A percentile compares a stretch with the other conserved stretches of the same genome.
Conservation (phyloP, 2,113 vertebrate species). For the Myiozetetes cayanensis region DNA sequence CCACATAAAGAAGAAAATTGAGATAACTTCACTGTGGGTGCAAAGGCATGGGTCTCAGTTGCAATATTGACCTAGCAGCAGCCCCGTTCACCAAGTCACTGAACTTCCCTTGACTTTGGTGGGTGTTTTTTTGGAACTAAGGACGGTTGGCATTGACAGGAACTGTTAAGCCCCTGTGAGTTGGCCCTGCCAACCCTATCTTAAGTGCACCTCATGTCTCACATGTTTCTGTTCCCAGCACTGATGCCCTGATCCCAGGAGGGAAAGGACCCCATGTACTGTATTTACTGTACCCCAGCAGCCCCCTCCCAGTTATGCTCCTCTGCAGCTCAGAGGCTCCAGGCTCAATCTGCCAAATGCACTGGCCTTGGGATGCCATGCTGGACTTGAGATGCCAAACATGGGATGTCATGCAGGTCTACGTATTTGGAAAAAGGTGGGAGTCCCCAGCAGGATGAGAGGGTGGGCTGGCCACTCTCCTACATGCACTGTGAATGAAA, state of each 20-base stretch:
- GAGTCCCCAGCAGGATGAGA: not conserved
- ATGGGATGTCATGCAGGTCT: not conserved
- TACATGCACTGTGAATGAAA: not conserved
- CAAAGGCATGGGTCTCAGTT: not conserved
- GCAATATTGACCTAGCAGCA: not conserved
- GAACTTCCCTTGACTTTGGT: not conserved
- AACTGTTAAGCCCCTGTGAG: not conserved
- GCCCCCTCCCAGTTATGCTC: not conserved
- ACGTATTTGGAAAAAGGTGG: not conserved
- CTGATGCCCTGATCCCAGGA: not conserved
- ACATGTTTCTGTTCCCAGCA: accelerated
- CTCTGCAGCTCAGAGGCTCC: not conserved
- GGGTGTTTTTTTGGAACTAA: not conserved
- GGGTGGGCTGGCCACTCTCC: not conserved
- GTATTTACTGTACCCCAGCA: not conserved
- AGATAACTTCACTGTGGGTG: not conserved
- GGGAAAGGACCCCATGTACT: not conserved
- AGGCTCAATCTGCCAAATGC: not conserved
- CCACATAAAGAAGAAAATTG: not conserved
- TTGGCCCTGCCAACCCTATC: not conserved
- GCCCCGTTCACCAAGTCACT: not conserved
- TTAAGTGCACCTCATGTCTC: not conserved
- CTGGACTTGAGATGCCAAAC: not conserved
- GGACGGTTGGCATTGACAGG: not conserved
- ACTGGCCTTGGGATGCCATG: not conserved